A percentile compares a stretch with the other conserved stretches of the same genome.
phyloP scores from a whole-genome alignment of 2,797 vertebrate genomes.

The Aselliscus stoliczkanus region DNA sequence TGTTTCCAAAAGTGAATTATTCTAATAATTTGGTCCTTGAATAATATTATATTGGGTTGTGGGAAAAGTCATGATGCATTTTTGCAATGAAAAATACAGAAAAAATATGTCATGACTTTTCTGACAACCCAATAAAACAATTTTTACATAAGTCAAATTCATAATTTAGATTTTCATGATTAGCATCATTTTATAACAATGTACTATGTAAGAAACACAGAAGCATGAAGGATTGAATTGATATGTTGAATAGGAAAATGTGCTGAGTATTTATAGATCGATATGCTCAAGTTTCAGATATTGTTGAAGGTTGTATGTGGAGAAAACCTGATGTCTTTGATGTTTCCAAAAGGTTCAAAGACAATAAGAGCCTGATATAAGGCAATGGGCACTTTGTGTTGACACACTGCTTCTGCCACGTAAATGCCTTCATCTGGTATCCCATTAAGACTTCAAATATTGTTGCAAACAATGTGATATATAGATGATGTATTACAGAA shows the following conservation, averaged over 20 bases:
- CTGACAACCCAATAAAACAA: no score
- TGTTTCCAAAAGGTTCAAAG: neutral
- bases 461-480: no score
- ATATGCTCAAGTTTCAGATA: neutral
- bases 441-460: neutral
- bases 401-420: neutral
- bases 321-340: neutral
- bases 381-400: neutral
- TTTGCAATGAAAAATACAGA: no score
- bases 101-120: no score
- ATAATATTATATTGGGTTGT: no score
- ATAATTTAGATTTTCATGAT: neutral
- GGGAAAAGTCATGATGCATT: no score
- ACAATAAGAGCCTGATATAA: neutral
- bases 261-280: rapidly evolving
- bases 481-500: no score
- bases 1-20: neutral
- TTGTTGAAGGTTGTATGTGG: neutral
- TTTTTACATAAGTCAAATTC: neutral
- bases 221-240: neutral
- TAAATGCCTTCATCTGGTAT: neutral
- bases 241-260: neutral
- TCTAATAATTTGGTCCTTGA: neutral
- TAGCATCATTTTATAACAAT: neutral
- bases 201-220: neutral